A percentile compares a stretch with the other conserved stretches of the same genome.
These are phyloP conservation scores for Hippolais icterina DNA, from an alignment of 2,113 vertebrate genomes.

Conservation along the genomic window DNA sequence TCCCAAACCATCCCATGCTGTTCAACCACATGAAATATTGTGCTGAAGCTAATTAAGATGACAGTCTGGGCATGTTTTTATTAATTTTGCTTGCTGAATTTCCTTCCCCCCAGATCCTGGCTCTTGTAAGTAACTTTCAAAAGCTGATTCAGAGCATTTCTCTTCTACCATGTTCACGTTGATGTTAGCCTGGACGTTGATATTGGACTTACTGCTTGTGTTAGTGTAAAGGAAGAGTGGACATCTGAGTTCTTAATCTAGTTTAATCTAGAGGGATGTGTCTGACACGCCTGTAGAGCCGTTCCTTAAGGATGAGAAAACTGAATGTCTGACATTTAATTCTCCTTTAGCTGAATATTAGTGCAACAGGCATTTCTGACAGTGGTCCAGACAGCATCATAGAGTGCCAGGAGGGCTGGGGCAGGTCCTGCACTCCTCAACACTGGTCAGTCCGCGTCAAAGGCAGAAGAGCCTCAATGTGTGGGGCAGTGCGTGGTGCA, in stretches of 20 bases:
- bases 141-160: not conserved
- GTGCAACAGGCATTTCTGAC: not conserved
- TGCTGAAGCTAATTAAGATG: conserved; percentile 53
- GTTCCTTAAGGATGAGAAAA: not conserved
- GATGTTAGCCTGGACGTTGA: not conserved
- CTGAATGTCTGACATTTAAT: not conserved
- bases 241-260: not conserved
- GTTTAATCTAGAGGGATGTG: not conserved
- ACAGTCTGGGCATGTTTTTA: conserved; percentile 45
- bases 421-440: not conserved
- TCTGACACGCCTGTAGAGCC: not conserved
- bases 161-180: not conserved
- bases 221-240: not conserved
- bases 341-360: not conserved
- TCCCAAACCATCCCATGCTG: conserved; percentile 44
- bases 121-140: not conserved
- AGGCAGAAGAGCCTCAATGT: not conserved
- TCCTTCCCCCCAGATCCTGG: not conserved
- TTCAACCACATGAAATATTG: conserved; percentile 41
- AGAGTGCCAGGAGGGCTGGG: not conserved
- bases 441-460: not conserved
- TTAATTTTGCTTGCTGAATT: conserved; percentile 29
- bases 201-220: not conserved
- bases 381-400: not conserved
- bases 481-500: not conserved